Evolutionary conservation across 1,140 invertebrate genomes (phyloP).

Genomic region (Atopsyche davidsoni): DNA sequence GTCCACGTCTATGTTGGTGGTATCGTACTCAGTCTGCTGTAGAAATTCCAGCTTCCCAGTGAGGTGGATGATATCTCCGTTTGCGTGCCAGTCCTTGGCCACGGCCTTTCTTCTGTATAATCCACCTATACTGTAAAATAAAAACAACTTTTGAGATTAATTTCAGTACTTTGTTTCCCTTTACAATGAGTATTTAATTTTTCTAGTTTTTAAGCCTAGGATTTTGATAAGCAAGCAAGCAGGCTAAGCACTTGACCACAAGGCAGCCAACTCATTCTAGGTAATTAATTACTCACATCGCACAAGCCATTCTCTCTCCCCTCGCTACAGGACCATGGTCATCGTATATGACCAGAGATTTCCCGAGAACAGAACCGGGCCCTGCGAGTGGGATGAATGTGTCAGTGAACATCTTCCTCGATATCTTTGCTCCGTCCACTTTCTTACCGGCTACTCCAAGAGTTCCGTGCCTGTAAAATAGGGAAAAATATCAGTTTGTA

Average conservation of each 20-base stretch:
- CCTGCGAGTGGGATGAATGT: constrained; percentile 71
- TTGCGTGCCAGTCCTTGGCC: constrained; percentile 80
- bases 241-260: neutral
- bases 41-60: constrained; percentile 73
- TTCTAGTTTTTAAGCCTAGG: neutral
- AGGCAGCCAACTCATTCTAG: neutral
- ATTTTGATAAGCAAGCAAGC: neutral
- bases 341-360: constrained; percentile 83
- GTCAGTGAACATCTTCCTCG: constrained; percentile 76
- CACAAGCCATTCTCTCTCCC: constrained; percentile 82
- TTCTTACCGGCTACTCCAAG: constrained; percentile 70
- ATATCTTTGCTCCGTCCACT: constrained; percentile 53
- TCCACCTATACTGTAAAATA: constrained; percentile 58
- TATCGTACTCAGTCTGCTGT: constrained; percentile 80
- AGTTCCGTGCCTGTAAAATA: constrained; percentile 60
- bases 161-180: too few species aligned
- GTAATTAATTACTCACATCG: constrained; percentile 56
- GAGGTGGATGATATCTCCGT: constrained; percentile 57
- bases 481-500: constrained; percentile 32
- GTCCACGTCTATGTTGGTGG: constrained; percentile 71
- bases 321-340: constrained; percentile 79
- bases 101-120: constrained; percentile 77
- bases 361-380: constrained; percentile 65
- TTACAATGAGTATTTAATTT: neutral
- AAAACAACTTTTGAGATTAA: constrained; percentile 12